Evolutionary conservation across 1,140 invertebrate species (phyloP).

Genomic region (Caerostris darwini): DNA sequence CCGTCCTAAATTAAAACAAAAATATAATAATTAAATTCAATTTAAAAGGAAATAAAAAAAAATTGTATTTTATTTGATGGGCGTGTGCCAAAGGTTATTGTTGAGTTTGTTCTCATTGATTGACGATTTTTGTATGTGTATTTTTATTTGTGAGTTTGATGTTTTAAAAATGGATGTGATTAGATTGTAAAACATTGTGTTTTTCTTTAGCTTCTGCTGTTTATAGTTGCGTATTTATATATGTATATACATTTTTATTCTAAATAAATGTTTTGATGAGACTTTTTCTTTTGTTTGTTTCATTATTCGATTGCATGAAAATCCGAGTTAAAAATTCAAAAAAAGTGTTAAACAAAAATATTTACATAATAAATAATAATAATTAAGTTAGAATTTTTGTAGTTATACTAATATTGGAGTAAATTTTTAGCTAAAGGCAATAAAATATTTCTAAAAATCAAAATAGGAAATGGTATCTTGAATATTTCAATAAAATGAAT

Average conservation of each 20-base stretch:
- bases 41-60: background rate
- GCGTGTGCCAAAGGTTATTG: slow-evolving; percentile 43
- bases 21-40: slow-evolving; percentile 26
- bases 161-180: slow-evolving; percentile 28
- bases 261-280: slow-evolving; percentile 67
- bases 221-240: slow-evolving; percentile 68
- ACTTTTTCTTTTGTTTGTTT: background rate
- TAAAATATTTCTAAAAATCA: too few relatives aligned
- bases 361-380: too few relatives aligned
- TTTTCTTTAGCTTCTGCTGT: slow-evolving; percentile 46
- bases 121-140: background rate
- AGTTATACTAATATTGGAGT: too few relatives aligned
- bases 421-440: too few relatives aligned
- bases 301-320: too few relatives aligned
- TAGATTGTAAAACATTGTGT: slow-evolving; percentile 34
- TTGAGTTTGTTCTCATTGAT: background rate
- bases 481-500: too few relatives aligned
- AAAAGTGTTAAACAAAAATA: too few relatives aligned
- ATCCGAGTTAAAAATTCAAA: too few relatives aligned
- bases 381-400: too few relatives aligned
- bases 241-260: slow-evolving; percentile 63
- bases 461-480: too few relatives aligned
- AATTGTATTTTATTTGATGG: slow-evolving; percentile 30
- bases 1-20: slow-evolving; percentile 37
- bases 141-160: slow-evolving; percentile 37